Conservation (phyloP, 2,888 invertebrate genomes). For the Phyllotreta cruciferae region DNA sequence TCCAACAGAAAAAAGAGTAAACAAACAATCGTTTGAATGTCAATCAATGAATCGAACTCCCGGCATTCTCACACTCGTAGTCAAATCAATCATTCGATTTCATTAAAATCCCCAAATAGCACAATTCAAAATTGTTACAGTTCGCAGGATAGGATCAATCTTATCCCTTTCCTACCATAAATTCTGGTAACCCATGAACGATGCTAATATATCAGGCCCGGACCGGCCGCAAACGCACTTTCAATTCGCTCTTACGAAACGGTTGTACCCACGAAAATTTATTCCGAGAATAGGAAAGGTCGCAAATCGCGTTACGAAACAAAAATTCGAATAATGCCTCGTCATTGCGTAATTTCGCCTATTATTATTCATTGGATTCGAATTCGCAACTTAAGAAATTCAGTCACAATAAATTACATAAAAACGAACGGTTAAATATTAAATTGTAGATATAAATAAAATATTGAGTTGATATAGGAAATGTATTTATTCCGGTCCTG, state of each 20-base stretch:
- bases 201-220: conserved; percentile 17
- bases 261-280: background rate
- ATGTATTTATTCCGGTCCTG: conserved; percentile 13
- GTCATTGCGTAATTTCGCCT: no score
- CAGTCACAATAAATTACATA: no score
- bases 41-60: conserved; percentile 23
- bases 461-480: background rate
- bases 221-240: background rate
- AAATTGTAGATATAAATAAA: background rate
- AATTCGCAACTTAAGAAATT: no score
- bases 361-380: no score
- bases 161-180: conserved; percentile 36
- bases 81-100: conserved; percentile 38
- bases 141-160: conserved; percentile 21
- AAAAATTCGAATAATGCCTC: no score
- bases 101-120: conserved; percentile 34
- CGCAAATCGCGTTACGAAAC: no score
- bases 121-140: conserved; percentile 34
- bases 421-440: no score
- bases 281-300: no score
- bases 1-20: conserved; percentile 19
- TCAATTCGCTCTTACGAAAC: background rate
- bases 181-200: conserved; percentile 28
- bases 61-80: conserved; percentile 32
- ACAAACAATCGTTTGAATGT: conserved; percentile 13